Conservation (phyloP, 30 jellyfish, hydroid and myxozoan genomes). For the Calvadosia cruxmelitensis region DNA sequence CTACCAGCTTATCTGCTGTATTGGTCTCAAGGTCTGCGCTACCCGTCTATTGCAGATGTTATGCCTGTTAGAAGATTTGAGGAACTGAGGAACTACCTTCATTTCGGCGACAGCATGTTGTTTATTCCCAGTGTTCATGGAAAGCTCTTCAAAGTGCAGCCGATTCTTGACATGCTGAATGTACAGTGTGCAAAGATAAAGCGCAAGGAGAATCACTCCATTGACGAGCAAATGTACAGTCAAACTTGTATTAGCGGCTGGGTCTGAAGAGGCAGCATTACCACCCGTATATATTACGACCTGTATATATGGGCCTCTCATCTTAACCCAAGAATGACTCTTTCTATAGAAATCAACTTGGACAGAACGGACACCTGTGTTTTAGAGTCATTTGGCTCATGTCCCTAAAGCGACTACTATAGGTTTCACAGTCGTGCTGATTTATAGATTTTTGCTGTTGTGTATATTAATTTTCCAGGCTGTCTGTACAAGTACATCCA, state of each 20-base stretch:
- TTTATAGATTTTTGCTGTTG: too few relatives aligned
- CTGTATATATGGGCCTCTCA: too few relatives aligned
- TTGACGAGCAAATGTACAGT: conserved; percentile 15
- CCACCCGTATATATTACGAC: background rate
- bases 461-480: too few relatives aligned
- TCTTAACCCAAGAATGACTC: too few relatives aligned
- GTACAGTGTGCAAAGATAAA: conserved; percentile 4
- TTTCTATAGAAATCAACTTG: too few relatives aligned
- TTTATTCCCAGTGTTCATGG: conserved; percentile 6
- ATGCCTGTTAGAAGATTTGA: conserved; percentile 32
- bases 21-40: conserved; percentile 17
- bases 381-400: background rate
- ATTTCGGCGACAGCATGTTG: conserved; percentile 5
- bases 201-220: conserved; percentile 16
- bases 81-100: conserved; percentile 1
- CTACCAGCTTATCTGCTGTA: conserved; percentile 23
- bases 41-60: conserved; percentile 15
- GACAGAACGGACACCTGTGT: background rate
- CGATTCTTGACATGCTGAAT: conserved; percentile 10
- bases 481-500: too few relatives aligned
- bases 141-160: conserved; percentile 30
- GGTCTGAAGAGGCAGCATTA: conserved; percentile 4
- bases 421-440: too few relatives aligned
- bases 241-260: background rate
- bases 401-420: background rate